Evolutionary conservation across 2,888 invertebrate genomes (phyloP), one percentile per base, ranked within the genome.

Genomic region (Dromius quadrimaculatus): DNA sequence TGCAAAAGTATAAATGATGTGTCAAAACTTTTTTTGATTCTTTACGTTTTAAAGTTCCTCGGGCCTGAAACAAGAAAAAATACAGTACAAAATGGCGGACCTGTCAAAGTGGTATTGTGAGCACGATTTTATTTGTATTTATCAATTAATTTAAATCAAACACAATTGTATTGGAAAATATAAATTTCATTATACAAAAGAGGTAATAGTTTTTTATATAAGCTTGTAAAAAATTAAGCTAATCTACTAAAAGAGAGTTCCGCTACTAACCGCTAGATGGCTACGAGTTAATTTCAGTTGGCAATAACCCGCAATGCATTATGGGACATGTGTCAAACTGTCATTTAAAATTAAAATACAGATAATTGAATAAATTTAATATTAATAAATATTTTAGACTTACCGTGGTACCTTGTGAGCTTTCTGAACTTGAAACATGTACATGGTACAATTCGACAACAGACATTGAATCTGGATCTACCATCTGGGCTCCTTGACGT

Each of bases 391-490:
- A 54, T 54, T 11, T 5, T 64, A 28, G 66, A 83, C 89, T 87
- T 84, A 94, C 94, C 82, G 90, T 89, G 23, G 86, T 84, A 17
- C 85, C 85, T 76, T 85, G 85, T 23, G 90, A 89, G 77, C 90
- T 90, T 76, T 91, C 91, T n/a, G 90, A 90, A 77, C 90, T 90
- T 75, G 87, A 87, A 13, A 89, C 89, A 76, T 91, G 91, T 19
- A 94, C 93, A 79, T 93, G 89, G 82, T 95, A 94, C 13, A 97
- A 86, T 77, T 95, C 92, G 54, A 96, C 93, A 34, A 95, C 89
- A 75, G 95, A 95, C 84, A 94, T 92, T 57, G 91, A 88, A 78
- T 94, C 94, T 23, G 94, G 92, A 80, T 96, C 94, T 34, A 97
- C 95, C 81, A 94, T 94, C 79, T 94, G 90, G 20, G 94, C 92